Evolutionary conservation across 2,797 vertebrate genomes (phyloP), one percentile per base, ranked within the genome.

Genomic region (Rhinichthys osculus): DNA sequence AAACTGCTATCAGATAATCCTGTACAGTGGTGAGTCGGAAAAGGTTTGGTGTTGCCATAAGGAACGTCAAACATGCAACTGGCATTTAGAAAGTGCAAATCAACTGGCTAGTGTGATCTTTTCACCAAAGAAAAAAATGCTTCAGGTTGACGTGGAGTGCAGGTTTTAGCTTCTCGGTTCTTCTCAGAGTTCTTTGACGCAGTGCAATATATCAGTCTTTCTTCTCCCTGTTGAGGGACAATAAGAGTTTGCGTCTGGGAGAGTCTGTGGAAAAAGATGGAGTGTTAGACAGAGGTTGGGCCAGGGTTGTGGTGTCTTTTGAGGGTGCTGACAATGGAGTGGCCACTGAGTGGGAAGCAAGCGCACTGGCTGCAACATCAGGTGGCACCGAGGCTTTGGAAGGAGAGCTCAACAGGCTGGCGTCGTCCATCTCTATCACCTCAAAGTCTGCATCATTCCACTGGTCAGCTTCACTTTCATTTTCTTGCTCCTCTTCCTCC

Each of bases 371-470:
- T 11, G 70, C 40, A 30, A 66, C 7, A 33, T 82, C 47, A 23
- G 88, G 78, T 3, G 70, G 85, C 21, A 76, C 30, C 1, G 79
- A 54, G 59, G 33, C 81, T 86, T 92, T 93, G 10, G 42, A 84
- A 40, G 93, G 92, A 7, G 95, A 96, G 85, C 78, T 94, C 42
- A 91, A 89, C 23, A 91, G 89, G 71, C 89, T 91, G 0, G 94
- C 82, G 40, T 95, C 95, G 1, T 96, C 96, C 97, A 97, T 98
- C 92, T 98, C 97, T 23, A 97, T 96, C 0, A 97, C 94, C 92
- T 98, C 97, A 89, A 97, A 97, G 92, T 97, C 96, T 3, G 96
- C 94, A 38, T 97, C 96, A 0, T 97, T 98, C 96, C 95, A 96
- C 87, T 95, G 93, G 64, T 95, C 96, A 0, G 89, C 95, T 52